phyloP scores from a whole-genome alignment of 2,888 invertebrate genomes.

The Pristionchus exspectatus region DNA sequence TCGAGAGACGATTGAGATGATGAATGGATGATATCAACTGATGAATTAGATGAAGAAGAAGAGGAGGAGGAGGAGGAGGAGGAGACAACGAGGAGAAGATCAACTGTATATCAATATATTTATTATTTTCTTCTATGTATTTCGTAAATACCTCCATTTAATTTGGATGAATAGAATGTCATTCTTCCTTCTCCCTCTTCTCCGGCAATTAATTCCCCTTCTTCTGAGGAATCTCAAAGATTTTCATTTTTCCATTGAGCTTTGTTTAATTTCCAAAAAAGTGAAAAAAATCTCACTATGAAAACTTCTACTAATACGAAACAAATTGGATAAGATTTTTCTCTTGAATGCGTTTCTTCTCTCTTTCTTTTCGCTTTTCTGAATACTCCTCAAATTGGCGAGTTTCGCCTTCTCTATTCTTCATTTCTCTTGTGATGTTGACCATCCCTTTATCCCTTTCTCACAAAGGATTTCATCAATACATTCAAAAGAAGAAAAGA shows the following conservation, averaged over 20 bases:
- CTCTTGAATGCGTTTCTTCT: too few relatives aligned
- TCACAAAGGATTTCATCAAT: too few relatives aligned
- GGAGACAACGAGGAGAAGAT: not conserved
- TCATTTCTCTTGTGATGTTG: not conserved
- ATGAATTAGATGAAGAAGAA: not conserved
- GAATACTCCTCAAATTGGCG: not conserved
- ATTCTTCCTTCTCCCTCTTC: slow-evolving; percentile 71
- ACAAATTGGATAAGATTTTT: too few relatives aligned
- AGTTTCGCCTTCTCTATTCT: not conserved
- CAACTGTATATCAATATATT: not conserved
- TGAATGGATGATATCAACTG: slow-evolving; percentile 4
- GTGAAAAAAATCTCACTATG: too few relatives aligned
- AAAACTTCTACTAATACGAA: too few relatives aligned
- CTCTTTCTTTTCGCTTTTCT: not conserved
- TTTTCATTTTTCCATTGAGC: too few relatives aligned
- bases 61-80: not conserved
- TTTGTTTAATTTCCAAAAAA: too few relatives aligned
- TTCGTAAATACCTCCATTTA: slow-evolving; percentile 58
- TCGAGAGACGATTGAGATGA: slow-evolving; percentile 40
- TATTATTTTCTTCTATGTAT: not conserved
- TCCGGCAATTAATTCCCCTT: slow-evolving; percentile 63
- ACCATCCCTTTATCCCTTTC: too few relatives aligned
- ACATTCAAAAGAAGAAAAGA: too few relatives aligned
- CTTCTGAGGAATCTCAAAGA: too few relatives aligned
- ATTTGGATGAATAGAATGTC: slow-evolving; percentile 66